Base-by-base conservation (phyloP, 2,888 invertebrate genomes). In the Lingula anatina region DNA sequence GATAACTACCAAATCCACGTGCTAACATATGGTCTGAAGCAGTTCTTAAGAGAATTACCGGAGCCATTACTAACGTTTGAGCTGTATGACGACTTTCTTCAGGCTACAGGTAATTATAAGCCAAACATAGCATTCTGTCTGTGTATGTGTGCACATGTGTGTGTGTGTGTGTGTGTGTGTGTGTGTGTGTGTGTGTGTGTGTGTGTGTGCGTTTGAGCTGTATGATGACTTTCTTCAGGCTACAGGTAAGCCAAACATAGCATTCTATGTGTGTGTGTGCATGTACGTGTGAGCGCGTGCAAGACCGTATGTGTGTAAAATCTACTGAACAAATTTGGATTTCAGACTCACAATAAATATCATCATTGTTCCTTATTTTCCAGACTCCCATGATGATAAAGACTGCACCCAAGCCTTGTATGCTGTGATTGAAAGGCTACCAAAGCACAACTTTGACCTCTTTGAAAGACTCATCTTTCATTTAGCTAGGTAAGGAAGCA, bases 171-270 rank as follows among this genome's bases (percentile, higher is more conserved):
- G 15, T 9, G 35, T 15, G 9, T 31, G 9, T 31, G 35, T 12
- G 35, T 15, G 15, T 12, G 15, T 9, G 15, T 9, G 15, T 31
- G 15, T 31, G 15, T 31, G 35, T 31, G 15, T 12, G 15, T n/a
- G n/a, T n/a, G n/a, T n/a, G n/a, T n/a, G n/a, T n/a, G n/a, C 93
- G 46, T 93, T 88, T 79, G 93, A 93, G 73, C 86, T 90, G 56
- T 95, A 94, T 76, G 93, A 94, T 77, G 93, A 94, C 79, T 92
- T 94, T 77, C 83, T 95, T 54, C 85, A 90, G 58, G 91, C 91
- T 39, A 86, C 92, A 3, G 80, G 79, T 77, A 18, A 15, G 7
- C 18, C 15, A 20, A 9, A 39, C 18, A 39, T 39, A 15, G 7
- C 18, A 15, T 31, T 31, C n/a, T 31, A 31, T 31, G 9, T 31